These are phyloP conservation scores for Sinocyclocheilus grahami DNA, from an alignment of 2,113 vertebrate genomes.

Conservation along the genomic window DNA sequence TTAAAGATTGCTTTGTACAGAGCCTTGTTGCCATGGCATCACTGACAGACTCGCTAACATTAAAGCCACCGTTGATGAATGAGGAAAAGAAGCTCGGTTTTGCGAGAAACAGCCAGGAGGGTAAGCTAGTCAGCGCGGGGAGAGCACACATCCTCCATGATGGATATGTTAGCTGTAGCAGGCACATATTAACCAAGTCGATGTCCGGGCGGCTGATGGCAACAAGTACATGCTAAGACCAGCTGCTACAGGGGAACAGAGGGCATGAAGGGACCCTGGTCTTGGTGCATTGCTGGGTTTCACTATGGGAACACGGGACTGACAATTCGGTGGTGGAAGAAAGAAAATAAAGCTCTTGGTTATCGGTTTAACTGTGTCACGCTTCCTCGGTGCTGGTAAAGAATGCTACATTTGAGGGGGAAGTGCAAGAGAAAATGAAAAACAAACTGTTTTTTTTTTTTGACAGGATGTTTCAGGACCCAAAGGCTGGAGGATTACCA, in stretches of 20 bases:
- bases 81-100: conserved; percentile 36
- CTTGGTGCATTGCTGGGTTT: conserved; percentile 24
- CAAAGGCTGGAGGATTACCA: conserved; percentile 81
- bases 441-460: conserved; percentile 77
- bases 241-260: conserved; percentile 59
- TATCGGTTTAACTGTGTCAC: conserved; percentile 13
- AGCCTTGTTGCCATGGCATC: conserved; percentile 57
- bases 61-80: conserved; percentile 56
- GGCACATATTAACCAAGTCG: conserved; percentile 49
- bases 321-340: background rate
- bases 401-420: conserved; percentile 36
- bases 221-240: conserved; percentile 48
- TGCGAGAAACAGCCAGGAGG: conserved; percentile 20
- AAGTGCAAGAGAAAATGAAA: conserved; percentile 72
- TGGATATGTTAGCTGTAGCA: conserved; percentile 43
- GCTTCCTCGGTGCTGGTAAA: conserved; percentile 40
- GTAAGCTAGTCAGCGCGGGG: background rate
- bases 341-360: background rate
- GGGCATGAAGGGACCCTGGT: conserved; percentile 20
- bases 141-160: conserved; percentile 54
- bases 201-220: conserved; percentile 45
- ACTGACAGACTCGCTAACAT: conserved; percentile 44
- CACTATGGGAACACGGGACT: conserved; percentile 20
- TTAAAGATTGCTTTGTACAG: conserved; percentile 45
- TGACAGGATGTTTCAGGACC: conserved; percentile 80